A percentile compares a stretch with the other conserved stretches of the same genome.
Conservation (phyloP, 1,140 invertebrate genomes). For the Meloidogyne chitwoodi region DNA sequence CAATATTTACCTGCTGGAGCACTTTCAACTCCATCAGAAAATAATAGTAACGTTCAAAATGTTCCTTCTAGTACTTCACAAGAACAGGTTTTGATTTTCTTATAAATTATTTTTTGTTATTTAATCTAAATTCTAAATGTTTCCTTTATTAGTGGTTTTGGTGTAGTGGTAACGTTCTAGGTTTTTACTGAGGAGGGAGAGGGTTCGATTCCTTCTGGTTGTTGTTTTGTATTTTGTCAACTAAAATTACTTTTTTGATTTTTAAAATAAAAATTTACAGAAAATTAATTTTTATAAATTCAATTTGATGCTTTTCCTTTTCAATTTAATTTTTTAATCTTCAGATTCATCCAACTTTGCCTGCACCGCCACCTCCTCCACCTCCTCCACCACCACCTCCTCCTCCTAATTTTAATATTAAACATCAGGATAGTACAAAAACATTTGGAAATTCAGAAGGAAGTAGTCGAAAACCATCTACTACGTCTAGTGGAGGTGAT, state of each 20-base stretch:
- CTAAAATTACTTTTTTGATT: no score
- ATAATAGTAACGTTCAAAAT: neutral
- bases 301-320: no score
- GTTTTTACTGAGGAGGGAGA: neutral
- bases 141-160: no score
- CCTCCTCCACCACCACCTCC: conserved; percentile 12
- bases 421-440: neutral
- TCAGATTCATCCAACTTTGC: conserved; percentile 2
- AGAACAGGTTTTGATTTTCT: neutral
- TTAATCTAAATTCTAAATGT: no score
- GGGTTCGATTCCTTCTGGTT: neutral
- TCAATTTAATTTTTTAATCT: neutral
- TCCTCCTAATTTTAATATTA: neutral
- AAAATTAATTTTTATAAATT: no score
- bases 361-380: neutral
- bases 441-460: conserved; percentile 12
- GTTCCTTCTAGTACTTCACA: neutral
- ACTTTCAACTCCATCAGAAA: neutral
- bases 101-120: no score
- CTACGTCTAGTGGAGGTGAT: conserved; percentile 13
- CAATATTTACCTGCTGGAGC: conserved; percentile 2
- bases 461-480: neutral
- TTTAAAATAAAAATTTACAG: neutral
- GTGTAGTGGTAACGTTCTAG: neutral
- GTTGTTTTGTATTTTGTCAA: neutral